These are phyloP conservation scores for Mus pahari DNA, from an alignment of 2,113 vertebrate species.

Conservation along the genomic window DNA sequence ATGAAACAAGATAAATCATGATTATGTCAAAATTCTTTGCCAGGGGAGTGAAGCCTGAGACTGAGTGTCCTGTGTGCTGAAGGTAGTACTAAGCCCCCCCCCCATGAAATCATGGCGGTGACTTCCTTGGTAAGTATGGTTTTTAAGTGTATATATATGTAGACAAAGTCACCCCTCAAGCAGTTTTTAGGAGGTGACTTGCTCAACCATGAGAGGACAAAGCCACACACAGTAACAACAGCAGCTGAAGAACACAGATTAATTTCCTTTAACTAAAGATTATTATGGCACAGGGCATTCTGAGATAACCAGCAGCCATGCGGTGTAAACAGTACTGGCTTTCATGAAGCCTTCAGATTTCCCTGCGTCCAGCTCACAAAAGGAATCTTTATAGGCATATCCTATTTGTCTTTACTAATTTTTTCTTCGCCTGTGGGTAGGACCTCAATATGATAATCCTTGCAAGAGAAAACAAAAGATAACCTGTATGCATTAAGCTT, in stretches of 20 bases:
- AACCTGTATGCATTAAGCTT: background rate
- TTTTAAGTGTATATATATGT: background rate
- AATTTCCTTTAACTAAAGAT: background rate
- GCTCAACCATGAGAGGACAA: background rate
- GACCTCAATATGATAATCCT: background rate
- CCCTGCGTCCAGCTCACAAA: background rate
- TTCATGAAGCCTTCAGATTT: background rate
- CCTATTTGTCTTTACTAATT: background rate
- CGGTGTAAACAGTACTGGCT: background rate
- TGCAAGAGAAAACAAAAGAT: background rate
- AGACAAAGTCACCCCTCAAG: background rate
- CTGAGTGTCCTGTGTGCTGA: background rate
- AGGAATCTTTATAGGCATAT: constrained; percentile 15
- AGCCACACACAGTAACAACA: background rate
- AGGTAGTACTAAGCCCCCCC: background rate
- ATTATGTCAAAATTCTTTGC: background rate
- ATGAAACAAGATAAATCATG: background rate
- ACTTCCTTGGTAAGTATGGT: background rate
- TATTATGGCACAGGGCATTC: background rate
- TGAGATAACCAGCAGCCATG: background rate
- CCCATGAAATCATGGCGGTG: background rate
- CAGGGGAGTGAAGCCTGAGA: background rate
- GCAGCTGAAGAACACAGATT: background rate
- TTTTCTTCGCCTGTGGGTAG: background rate
- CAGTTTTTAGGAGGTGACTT: background rate